These are phyloP conservation scores for Drosophila glabriapex DNA, from an alignment of 2,888 invertebrate genomes.

Conservation along the genomic window DNA sequence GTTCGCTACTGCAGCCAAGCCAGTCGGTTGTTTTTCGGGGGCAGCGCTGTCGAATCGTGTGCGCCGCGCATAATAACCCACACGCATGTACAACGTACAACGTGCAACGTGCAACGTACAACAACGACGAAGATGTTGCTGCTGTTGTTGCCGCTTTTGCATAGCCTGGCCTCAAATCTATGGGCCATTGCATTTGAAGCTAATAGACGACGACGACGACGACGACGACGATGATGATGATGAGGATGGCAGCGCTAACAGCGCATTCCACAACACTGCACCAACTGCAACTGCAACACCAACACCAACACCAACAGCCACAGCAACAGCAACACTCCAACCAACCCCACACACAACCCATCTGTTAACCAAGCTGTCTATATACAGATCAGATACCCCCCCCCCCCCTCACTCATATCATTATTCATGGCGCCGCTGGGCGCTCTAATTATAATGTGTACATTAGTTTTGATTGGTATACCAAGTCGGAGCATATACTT, in stretches of 20 bases:
- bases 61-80: constrained; percentile 75
- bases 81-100: constrained; percentile 55
- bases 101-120: constrained; percentile 19
- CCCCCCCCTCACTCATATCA: not conserved
- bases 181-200: constrained; percentile 47
- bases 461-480: constrained; percentile 17
- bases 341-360: not conserved
- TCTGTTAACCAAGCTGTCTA: not conserved
- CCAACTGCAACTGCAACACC: not conserved
- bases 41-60: constrained; percentile 50
- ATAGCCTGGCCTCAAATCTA: constrained; percentile 40
- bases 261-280: constrained; percentile 1
- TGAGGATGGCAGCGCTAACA: not conserved
- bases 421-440: constrained; percentile 8
- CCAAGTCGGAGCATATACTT: not conserved
- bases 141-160: constrained; percentile 33
- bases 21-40: constrained; percentile 46
- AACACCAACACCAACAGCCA: not conserved
- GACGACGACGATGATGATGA: not conserved
- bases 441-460: constrained; percentile 62
- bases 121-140: constrained; percentile 36
- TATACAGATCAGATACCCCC: not conserved
- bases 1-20: constrained; percentile 1
- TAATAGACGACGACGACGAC: constrained; percentile 30
- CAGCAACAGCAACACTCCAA: not conserved